phyloP scores from a whole-genome alignment of 2,888 invertebrate genomes.

The Perizoma flavofasciatum region DNA sequence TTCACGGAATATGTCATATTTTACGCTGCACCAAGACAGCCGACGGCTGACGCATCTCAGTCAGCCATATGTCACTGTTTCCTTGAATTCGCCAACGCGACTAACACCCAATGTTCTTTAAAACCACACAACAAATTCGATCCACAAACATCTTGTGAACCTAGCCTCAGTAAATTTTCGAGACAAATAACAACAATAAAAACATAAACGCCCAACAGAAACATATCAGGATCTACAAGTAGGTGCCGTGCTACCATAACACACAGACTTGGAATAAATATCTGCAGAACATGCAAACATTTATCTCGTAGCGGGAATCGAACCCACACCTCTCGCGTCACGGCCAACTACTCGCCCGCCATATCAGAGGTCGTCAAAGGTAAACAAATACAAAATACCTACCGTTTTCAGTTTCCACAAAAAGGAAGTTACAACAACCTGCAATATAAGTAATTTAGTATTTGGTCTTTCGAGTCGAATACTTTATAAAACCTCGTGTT shows the following conservation, averaged over 20 bases:
- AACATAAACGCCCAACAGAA: background rate
- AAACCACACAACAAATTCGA: constrained; percentile 2
- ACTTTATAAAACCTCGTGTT: background rate
- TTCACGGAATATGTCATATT: constrained; percentile 12
- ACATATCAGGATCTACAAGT: no score
- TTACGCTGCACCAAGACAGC: constrained; percentile 12
- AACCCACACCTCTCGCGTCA: no score
- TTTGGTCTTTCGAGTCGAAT: constrained; percentile 6
- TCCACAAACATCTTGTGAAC: no score
- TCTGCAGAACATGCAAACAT: no score
- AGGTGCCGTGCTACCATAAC: no score
- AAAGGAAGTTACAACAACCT: background rate
- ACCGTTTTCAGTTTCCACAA: no score
- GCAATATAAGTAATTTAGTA: background rate
- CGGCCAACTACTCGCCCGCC: no score
- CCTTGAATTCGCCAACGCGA: constrained; percentile 72
- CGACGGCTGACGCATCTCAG: constrained; percentile 64
- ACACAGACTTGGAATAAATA: no score
- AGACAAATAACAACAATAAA: background rate
- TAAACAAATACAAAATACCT: background rate
- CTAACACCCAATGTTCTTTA: constrained; percentile 34
- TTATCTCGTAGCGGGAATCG: no score
- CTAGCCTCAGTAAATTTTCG: no score
- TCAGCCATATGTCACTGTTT: constrained; percentile 74
- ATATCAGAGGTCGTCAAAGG: no score